A percentile compares a stretch with the other conserved stretches of the same genome.
Conservation (phyloP, 2,888 invertebrate genomes). For the Chrysopilus asiliformis region DNA sequence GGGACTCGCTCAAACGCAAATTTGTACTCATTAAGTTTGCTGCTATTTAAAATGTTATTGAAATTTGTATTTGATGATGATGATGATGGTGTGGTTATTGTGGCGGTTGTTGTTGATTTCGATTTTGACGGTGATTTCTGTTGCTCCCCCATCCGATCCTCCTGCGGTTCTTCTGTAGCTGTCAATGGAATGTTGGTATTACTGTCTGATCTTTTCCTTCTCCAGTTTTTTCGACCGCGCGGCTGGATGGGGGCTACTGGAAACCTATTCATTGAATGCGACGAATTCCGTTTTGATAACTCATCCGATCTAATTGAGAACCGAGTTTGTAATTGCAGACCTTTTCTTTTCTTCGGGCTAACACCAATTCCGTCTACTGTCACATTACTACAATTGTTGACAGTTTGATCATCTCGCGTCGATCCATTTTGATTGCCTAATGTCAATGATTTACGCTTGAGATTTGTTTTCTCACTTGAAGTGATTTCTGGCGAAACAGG, state of each 20-base stretch:
- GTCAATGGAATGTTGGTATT: neutral
- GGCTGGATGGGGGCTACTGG: neutral
- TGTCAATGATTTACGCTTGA: neutral
- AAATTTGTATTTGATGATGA: constrained; percentile 31
- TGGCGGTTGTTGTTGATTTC: constrained; percentile 3
- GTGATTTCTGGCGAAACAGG: constrained; percentile 29
- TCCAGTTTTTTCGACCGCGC: no score
- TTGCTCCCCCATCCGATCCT: neutral
- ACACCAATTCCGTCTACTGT: neutral
- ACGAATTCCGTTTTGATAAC: neutral
- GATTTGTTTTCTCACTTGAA: constrained; percentile 7
- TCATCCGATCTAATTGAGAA: neutral
- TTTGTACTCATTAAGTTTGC: constrained; percentile 37
- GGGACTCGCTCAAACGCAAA: constrained; percentile 68
- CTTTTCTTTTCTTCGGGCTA: neutral
- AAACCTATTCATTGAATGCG: neutral
- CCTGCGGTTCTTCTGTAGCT: neutral
- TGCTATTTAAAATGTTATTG: constrained; percentile 12
- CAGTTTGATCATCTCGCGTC: neutral
- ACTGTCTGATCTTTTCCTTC: no score
- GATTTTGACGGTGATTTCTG: constrained; percentile 1
- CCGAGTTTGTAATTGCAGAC: no score
- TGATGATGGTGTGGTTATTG: constrained; percentile 10
- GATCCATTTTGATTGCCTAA: neutral
- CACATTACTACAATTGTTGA: neutral